These are phyloP conservation scores for Menidia beryllina DNA, from an alignment of 2,113 vertebrate genomes.

Conservation along the genomic window DNA sequence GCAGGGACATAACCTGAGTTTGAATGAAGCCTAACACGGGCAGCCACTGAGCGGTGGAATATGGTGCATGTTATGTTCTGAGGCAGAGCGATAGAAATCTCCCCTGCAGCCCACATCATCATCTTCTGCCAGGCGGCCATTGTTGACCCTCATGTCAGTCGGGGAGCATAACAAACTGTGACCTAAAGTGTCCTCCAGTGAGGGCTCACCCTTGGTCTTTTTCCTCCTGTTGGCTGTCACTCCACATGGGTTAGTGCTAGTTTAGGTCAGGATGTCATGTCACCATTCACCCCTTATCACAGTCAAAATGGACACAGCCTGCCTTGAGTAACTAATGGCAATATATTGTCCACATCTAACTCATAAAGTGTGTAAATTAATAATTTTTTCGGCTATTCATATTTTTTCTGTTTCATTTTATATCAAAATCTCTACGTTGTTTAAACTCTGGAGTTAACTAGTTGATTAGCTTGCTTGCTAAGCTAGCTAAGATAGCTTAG, in stretches of 20 bases:
- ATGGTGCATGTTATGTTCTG: conserved; percentile 24
- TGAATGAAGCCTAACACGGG: conserved; percentile 15
- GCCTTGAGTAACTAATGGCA: conserved; percentile 38
- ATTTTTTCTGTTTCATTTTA: not conserved
- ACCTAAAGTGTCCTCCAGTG: conserved; percentile 20
- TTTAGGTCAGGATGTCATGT: conserved; percentile 39
- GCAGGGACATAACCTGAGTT: conserved; percentile 28
- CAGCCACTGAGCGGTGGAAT: conserved; percentile 35
- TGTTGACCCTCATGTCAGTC: conserved; percentile 38
- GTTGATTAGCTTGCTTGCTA: no score
- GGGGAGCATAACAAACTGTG: conserved; percentile 15
- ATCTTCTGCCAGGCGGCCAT: conserved; percentile 14
- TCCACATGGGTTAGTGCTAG: conserved; percentile 37
- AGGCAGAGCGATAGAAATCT: not conserved
- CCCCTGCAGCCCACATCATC: conserved; percentile 5
- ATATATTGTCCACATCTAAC: conserved; percentile 24
- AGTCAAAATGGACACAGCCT: conserved; percentile 36
- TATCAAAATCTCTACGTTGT: conserved; percentile 6
- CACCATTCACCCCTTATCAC: conserved; percentile 44
- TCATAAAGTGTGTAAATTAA: not conserved
- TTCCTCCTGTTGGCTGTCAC: conserved; percentile 44
- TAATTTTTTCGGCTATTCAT: no score
- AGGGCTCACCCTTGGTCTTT: conserved; percentile 34
- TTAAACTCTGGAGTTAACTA: not conserved
- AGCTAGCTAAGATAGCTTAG: no score